Evolutionary conservation across 37 sponge, comb jelly and placozoan species (phyloP), one percentile per base, ranked within the genome.

Genomic region (Geodia barretti): DNA sequence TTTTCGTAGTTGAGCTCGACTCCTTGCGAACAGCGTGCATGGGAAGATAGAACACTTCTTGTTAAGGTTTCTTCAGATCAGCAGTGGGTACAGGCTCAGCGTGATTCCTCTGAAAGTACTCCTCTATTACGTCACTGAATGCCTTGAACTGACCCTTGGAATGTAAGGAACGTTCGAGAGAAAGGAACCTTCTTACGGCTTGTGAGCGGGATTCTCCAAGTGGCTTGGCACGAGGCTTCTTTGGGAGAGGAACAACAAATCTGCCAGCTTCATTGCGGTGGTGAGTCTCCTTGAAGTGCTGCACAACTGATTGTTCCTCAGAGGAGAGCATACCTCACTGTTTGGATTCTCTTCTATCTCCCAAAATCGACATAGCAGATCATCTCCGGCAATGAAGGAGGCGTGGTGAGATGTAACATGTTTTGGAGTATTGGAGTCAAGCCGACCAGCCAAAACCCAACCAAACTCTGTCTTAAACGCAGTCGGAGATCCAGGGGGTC

Each of bases 191-290:
- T 19, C 85, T 60, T n/a, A 84, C 85, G n/a, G 78, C 87, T 37
- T 72, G 73, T 32, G 87, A 64, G 43, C 80, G 41, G 32, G 87
- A 79, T 64, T 86, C 87, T 60, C 87, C 87, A 35, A 86, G 37
- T 25, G 31, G 34, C 4, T 28, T 64, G 20, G 29, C n/a, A 7
- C 29, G 19, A 41, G 87, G 41, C 14, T 34, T n/a, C 7, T 74
- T 73, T 34, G 79, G 80, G 24, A 86, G 36, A 28, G 74, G 80
- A 19, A 74, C 80, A 5, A 78, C 25, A 59, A 86, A 73, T 74
- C 79, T 25, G 3, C 87, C 87, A 67, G 9, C 11, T n/a, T 25
- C 54, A 2, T 36, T 31, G 41, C 72, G 69, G 31, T 54, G 9
- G 38, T 86, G 81, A 40, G 72, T 41, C 4, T 33, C 19, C 36